phyloP scores from a whole-genome alignment of 2,113 vertebrate genomes.

The Scomber scombrus region DNA sequence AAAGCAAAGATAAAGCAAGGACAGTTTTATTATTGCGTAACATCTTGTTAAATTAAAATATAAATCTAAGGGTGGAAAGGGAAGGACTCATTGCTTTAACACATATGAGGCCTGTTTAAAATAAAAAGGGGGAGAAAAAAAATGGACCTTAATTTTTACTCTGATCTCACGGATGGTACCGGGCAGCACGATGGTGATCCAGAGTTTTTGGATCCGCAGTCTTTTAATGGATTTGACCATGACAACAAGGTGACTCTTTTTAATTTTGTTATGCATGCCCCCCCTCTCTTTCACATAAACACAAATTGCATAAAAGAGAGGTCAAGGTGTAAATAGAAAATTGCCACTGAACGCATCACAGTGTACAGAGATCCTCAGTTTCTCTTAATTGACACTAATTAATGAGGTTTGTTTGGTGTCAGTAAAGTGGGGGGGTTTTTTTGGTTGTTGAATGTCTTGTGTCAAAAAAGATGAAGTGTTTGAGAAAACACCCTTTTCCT shows the following conservation, averaged over 20 bases:
- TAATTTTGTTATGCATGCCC: neutral
- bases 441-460: neutral
- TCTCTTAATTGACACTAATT: no score
- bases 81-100: constrained; percentile 4
- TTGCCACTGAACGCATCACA: constrained; percentile 12
- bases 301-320: no score
- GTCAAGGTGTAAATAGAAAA: neutral
- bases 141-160: constrained; percentile 88
- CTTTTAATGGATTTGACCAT: constrained; percentile 85
- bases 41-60: neutral
- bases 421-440: no score
- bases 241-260: constrained; percentile 83
- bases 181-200: constrained; percentile 80
- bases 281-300: neutral
- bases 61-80: neutral
- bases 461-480: neutral
- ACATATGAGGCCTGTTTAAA: constrained; percentile 58
- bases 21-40: neutral
- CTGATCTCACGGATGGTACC: constrained; percentile 83
- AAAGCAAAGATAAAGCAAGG: neutral
- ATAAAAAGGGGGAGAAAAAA: constrained; percentile 4
- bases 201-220: constrained; percentile 83
- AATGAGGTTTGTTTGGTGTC: no score
- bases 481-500: neutral
- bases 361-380: no score